These are phyloP conservation scores for Amphipoea lucens DNA, from an alignment of 2,888 invertebrate species.

Conservation along the genomic window DNA sequence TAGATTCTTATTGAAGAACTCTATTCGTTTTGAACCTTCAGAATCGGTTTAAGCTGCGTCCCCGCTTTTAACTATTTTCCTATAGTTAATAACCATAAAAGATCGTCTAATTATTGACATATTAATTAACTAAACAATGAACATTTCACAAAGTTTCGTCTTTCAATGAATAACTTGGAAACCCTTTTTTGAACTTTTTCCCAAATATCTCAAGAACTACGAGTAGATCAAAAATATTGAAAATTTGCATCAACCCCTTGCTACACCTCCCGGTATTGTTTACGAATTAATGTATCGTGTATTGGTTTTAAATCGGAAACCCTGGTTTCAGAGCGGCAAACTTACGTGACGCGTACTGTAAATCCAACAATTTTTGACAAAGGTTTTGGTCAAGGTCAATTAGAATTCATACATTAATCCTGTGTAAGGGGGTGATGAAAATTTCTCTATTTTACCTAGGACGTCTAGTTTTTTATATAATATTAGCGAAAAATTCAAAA, in stretches of 20 bases:
- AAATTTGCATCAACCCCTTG: neutral
- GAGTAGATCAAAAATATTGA: too few species aligned
- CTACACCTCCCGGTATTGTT: neutral
- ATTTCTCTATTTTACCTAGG: neutral
- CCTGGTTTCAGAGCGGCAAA: neutral
- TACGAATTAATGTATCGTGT: neutral
- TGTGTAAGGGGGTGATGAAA: neutral
- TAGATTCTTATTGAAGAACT: slow-evolving; percentile 65
- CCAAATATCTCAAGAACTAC: too few species aligned
- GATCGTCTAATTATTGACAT: neutral
- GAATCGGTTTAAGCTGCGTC: slow-evolving; percentile 44
- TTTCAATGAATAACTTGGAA: neutral
- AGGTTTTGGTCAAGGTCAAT: too few species aligned
- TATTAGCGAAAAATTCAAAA: neutral
- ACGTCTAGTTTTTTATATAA: neutral
- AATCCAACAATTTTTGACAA: too few species aligned
- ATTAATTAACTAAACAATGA: neutral
- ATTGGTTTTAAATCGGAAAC: too few species aligned
- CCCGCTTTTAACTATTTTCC: neutral
- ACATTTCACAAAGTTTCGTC: neutral
- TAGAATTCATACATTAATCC: neutral
- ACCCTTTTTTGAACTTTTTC: neutral
- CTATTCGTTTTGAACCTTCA: slow-evolving; percentile 60
- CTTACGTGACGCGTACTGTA: neutral
- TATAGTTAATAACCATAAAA: neutral